Conservation (phyloP, 1,140 invertebrate genomes). For the Marisa cornuarietis region DNA sequence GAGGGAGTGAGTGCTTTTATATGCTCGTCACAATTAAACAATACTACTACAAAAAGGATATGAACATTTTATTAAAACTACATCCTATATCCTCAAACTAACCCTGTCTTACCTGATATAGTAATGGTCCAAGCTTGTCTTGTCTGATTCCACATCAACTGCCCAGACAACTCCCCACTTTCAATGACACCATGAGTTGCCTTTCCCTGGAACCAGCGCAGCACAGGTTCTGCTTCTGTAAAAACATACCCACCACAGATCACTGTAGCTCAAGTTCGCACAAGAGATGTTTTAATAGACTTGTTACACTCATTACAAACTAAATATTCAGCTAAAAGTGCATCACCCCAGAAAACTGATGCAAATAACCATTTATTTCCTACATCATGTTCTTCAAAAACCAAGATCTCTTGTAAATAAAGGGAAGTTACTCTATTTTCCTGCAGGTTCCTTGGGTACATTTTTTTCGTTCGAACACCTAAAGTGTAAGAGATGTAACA, state of each 20-base stretch:
- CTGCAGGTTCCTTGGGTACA: not conserved
- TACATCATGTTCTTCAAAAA: not conserved
- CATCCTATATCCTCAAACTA: too few relatives aligned
- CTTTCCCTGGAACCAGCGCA: constrained; percentile 28
- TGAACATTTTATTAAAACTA: too few relatives aligned
- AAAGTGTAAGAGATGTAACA: too few relatives aligned
- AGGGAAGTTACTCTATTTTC: not conserved
- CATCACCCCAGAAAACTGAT: not conserved
- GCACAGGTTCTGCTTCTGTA: constrained; percentile 25
- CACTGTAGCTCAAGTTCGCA: too few relatives aligned
- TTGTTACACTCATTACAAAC: too few relatives aligned
- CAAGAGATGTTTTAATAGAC: too few relatives aligned
- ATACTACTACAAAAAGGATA: too few relatives aligned
- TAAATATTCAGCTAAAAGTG: too few relatives aligned
- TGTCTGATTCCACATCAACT: constrained; percentile 19
- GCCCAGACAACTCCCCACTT: constrained; percentile 15
- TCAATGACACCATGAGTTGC: constrained; percentile 16
- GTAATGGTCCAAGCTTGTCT: constrained; percentile 17
- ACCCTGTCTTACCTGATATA: constrained; percentile 11
- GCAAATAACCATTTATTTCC: not conserved
- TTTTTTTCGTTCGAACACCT: not conserved
- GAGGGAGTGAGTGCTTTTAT: too few relatives aligned
- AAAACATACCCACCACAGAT: too few relatives aligned
- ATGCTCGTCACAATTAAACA: too few relatives aligned
- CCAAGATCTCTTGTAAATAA: not conserved